Conservation (phyloP, 2,797 vertebrate genomes). For the Hephaestus fuliginosus region DNA sequence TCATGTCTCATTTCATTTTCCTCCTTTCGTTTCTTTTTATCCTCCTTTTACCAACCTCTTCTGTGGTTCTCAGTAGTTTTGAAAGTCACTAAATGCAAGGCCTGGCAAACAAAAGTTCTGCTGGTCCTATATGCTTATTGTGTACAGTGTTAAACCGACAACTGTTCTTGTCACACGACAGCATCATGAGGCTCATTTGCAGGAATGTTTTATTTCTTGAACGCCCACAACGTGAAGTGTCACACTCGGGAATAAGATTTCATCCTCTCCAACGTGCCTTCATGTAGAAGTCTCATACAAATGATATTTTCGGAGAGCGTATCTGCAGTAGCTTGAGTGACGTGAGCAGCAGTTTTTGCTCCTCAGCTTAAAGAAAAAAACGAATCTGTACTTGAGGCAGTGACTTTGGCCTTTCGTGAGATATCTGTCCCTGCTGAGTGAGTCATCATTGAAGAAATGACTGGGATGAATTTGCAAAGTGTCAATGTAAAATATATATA, state of each 20-base stretch:
- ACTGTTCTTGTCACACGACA: constrained; percentile 10
- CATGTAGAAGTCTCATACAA: constrained; percentile 12
- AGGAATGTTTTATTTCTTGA: background rate
- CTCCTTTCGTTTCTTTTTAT: background rate
- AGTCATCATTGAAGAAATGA: constrained; percentile 23
- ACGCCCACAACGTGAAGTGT: constrained; percentile 11
- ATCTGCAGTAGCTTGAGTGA: constrained; percentile 36
- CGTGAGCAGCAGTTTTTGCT: constrained; percentile 30
- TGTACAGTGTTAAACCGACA: background rate
- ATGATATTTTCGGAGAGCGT: constrained; percentile 37
- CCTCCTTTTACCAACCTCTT: background rate
- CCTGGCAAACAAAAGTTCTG: constrained; percentile 11
- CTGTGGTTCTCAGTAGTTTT: constrained; percentile 2
- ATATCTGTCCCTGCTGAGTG: constrained; percentile 12
- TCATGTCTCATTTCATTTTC: background rate
- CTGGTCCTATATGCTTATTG: background rate
- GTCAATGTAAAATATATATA: constrained; percentile 7
- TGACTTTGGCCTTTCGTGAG: constrained; percentile 38
- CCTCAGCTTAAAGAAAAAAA: constrained; percentile 12
- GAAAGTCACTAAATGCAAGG: background rate
- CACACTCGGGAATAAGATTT: constrained; percentile 16
- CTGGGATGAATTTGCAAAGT: constrained; percentile 14
- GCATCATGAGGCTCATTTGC: constrained; percentile 24
- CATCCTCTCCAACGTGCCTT: constrained; percentile 21
- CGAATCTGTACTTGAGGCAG: constrained; percentile 16